These are phyloP conservation scores for Ammodytes dubius DNA, from an alignment of 2,113 vertebrate species.

Conservation along the genomic window DNA sequence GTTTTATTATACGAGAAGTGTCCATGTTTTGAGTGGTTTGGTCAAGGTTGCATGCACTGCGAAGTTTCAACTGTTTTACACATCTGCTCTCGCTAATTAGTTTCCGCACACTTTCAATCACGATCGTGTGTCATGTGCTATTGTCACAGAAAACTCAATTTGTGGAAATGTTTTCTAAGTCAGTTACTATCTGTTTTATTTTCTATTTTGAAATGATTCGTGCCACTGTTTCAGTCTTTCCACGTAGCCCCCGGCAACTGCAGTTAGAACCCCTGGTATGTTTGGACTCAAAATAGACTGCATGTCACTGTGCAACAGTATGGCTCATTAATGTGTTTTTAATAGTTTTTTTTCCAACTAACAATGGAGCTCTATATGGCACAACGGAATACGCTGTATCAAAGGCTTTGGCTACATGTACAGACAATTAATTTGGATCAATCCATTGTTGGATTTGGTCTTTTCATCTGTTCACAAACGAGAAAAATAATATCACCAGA, in stretches of 20 bases:
- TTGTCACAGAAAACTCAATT: not conserved
- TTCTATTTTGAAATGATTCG: not conserved
- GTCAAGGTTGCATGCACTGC: not conserved
- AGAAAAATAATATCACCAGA: not conserved
- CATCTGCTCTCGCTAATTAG: not conserved
- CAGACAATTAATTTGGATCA: not conserved
- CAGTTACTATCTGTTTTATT: not conserved
- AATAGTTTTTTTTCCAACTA: not conserved
- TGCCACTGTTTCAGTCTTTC: not conserved
- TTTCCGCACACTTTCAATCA: not conserved
- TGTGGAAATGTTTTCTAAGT: not conserved
- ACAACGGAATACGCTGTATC: not conserved
- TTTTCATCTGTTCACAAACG: not conserved
- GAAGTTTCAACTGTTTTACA: no score
- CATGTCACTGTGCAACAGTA: no score
- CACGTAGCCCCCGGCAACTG: not conserved
- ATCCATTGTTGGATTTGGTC: not conserved
- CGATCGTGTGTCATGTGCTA: no score
- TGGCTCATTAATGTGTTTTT: no score
- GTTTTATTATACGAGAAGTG: no score
- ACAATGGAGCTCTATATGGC: not conserved
- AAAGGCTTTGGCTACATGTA: not conserved
- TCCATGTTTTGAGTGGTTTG: not conserved
- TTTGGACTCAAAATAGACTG: not conserved
- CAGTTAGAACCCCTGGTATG: not conserved